phyloP scores from a whole-genome alignment of 2,113 vertebrate species.

The Alligator mississippiensis region DNA sequence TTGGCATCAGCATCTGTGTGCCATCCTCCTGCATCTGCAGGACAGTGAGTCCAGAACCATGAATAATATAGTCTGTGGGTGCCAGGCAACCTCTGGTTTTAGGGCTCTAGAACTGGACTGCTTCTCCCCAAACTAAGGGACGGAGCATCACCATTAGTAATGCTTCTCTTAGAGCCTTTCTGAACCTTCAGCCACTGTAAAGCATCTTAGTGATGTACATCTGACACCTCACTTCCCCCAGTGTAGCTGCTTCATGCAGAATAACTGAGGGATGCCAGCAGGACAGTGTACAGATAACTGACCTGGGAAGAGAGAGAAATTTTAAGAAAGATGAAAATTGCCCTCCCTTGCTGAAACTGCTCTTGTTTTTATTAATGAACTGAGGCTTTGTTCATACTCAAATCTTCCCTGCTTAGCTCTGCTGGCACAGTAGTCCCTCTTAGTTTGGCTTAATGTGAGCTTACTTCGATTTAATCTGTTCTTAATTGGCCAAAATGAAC shows the following conservation, averaged over 20 bases:
- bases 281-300: background rate
- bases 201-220: background rate
- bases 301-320: background rate
- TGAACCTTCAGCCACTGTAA: background rate
- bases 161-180: no score
- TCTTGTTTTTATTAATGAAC: background rate
- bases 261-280: background rate
- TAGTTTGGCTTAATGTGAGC: background rate
- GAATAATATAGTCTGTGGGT: background rate
- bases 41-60: background rate
- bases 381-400: background rate
- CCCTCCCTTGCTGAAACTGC: background rate
- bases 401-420: background rate
- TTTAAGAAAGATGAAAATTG: background rate
- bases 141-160: background rate
- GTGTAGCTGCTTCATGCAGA: background rate
- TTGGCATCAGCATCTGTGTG: background rate
- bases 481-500: background rate
- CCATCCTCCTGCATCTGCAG: no score
- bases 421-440: background rate
- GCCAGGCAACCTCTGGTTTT: background rate
- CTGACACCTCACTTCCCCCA: background rate
- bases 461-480: background rate
- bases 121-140: background rate
- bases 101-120: background rate